Conservation (phyloP, 2,888 invertebrate species). For the Hyppa rectilinea region DNA sequence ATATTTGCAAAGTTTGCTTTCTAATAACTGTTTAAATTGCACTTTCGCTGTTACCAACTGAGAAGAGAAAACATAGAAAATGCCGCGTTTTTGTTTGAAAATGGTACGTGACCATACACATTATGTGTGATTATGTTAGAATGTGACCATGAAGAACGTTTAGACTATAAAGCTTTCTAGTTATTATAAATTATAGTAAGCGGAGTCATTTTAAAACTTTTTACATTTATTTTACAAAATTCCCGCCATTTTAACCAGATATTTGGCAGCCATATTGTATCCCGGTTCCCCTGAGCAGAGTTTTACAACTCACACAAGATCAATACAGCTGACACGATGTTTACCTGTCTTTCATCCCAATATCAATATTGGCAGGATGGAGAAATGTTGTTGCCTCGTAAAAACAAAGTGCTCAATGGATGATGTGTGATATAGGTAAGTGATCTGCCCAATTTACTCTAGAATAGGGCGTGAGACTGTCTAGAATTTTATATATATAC, state of each 20-base stretch:
- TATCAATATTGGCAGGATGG: slow-evolving; percentile 50
- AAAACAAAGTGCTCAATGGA: slow-evolving; percentile 43
- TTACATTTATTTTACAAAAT: neutral
- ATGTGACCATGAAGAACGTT: slow-evolving; percentile 58
- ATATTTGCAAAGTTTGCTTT: slow-evolving; percentile 72
- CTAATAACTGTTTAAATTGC: slow-evolving; percentile 74
- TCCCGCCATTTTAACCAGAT: neutral
- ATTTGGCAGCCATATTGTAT: neutral
- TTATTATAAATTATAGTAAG: slow-evolving; percentile 37
- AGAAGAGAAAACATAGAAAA: slow-evolving; percentile 77
- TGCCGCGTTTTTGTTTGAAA: slow-evolving; percentile 68
- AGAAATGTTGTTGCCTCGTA: slow-evolving; percentile 30
- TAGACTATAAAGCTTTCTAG: slow-evolving; percentile 54
- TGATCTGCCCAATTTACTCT: slow-evolving; percentile 18
- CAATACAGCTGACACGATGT: slow-evolving; percentile 35
- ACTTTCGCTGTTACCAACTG: slow-evolving; percentile 76
- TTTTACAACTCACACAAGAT: slow-evolving; percentile 44
- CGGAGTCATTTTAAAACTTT: neutral
- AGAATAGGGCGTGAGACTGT: neutral
- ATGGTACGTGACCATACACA: slow-evolving; percentile 68
- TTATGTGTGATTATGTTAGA: slow-evolving; percentile 69
- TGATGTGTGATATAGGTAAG: slow-evolving; percentile 21
- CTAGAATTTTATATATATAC: neutral
- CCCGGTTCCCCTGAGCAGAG: neutral
- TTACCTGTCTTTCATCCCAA: slow-evolving; percentile 41